These are phyloP conservation scores for Trididemnum nubilum DNA, from an alignment of 23 tunicate genomes.

Conservation along the genomic window DNA sequence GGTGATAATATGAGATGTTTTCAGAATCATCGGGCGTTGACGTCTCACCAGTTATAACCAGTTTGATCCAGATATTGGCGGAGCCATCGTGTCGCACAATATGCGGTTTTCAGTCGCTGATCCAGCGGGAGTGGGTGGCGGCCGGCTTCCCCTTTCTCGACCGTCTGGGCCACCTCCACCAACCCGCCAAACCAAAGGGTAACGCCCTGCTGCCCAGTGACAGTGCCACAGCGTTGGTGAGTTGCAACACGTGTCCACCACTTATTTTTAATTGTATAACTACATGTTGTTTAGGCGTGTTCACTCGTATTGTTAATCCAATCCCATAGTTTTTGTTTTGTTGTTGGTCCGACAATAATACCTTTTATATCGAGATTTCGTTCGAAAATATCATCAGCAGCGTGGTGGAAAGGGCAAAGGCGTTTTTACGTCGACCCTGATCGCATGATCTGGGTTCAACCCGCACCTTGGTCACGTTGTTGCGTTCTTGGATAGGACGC, in stretches of 20 bases:
- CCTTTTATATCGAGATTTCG: too few relatives aligned
- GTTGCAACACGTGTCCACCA: conserved; percentile 1
- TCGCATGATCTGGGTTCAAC: too few relatives aligned
- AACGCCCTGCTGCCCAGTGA: conserved; percentile 29
- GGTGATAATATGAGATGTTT: too few relatives aligned
- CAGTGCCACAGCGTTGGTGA: too few relatives aligned
- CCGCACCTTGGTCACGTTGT: too few relatives aligned
- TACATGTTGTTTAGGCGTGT: neutral
- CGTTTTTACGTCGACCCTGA: too few relatives aligned
- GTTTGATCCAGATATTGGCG: conserved; percentile 68
- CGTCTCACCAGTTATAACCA: conserved; percentile 53
- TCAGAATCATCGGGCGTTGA: conserved; percentile 69
- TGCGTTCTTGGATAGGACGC: too few relatives aligned
- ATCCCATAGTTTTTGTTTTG: neutral
- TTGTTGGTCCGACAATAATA: too few relatives aligned
- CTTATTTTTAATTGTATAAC: neutral
- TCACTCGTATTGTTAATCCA: neutral
- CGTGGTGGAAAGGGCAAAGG: too few relatives aligned
- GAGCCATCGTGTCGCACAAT: conserved; percentile 62
- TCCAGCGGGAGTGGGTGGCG: conserved; percentile 88
- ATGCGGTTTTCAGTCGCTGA: conserved; percentile 52
- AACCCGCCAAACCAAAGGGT: conserved; percentile 49
- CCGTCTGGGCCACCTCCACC: conserved; percentile 59
- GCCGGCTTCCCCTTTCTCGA: conserved; percentile 74
- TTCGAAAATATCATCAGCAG: too few relatives aligned